Base-by-base conservation (phyloP, 2,888 invertebrate genomes). In the Plagodis pulveraria region DNA sequence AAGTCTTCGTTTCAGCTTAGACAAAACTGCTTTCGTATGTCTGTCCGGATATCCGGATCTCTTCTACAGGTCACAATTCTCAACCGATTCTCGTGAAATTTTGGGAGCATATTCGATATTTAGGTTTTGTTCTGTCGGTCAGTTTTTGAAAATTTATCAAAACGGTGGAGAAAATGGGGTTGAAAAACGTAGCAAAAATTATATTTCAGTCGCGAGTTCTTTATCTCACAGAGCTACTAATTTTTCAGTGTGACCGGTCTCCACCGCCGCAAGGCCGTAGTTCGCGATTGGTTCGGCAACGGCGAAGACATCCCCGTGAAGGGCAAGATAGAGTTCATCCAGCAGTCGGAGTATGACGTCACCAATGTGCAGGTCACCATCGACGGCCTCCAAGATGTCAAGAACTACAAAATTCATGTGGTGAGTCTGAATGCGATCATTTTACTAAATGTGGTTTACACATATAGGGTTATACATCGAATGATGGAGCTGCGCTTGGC, bases 261-360 rank as follows among this genome's bases (percentile, higher is more conserved):
- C 6, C 95, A 95, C 74, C 94, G 96, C 6, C 94, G 97, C 58
- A 98, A 98, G 86, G 97, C 96, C 0, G 97, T 98, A 0, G 96
- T 95, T 0, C 95, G 95, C 72, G 96, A 97, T 75, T 98, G 98
- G 98, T 97, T 97, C 84, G 96, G 96, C 6, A 97, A 97, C 84
- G 97, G 96, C 0, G 94, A 94, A 60, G 84, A 89, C 0, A 84
- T 95, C 41, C 84, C 93, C 0, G 91, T 97, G 22, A 94, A 93
- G 74, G 98, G 98, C 8, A 95, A 95, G 83, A 84, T 98, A 32
- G 97, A 98, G 87, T 94, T 98, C 70, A 93, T 95, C 43, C 98
- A 98, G 86, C 97, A 97, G 86, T 96, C 96, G 0, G 96, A 96
- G 84, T 98, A 97, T 76, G 97, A 98, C 81, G 86, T 96, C 53